These are phyloP conservation scores for Aphrocallistes beatrix DNA, from an alignment of 37 sponge, comb jelly and placozoan species.

Conservation along the genomic window DNA sequence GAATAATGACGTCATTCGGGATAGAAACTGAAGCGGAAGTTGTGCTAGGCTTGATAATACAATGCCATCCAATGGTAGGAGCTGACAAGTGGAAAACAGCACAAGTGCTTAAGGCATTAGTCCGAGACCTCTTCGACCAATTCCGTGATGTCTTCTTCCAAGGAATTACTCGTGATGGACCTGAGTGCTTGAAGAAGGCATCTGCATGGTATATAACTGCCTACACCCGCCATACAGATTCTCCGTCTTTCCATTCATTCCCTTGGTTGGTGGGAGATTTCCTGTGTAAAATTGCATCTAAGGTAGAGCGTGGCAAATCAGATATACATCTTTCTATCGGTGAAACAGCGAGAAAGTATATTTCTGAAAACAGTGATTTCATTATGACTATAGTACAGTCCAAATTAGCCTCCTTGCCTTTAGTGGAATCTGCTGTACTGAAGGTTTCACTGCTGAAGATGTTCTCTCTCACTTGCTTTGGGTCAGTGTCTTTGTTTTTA, in stretches of 20 bases:
- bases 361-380: neutral
- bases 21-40: neutral
- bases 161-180: neutral
- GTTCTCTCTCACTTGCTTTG: neutral
- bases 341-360: neutral
- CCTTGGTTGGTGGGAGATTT: neutral
- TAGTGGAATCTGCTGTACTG: neutral
- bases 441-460: neutral
- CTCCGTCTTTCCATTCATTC: neutral
- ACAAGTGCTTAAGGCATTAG: neutral
- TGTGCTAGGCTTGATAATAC: neutral
- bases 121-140: neutral
- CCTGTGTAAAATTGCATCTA: neutral
- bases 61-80: neutral
- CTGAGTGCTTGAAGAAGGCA: neutral
- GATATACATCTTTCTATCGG: neutral
- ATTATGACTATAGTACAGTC: neutral
- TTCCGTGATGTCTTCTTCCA: neutral
- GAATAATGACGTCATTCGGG: constrained; percentile 16
- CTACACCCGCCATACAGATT: neutral
- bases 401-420: neutral
- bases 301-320: neutral
- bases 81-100: constrained; percentile 5
- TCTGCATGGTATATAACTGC: neutral
- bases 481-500: neutral